These are phyloP conservation scores for Neodiprion virginianus DNA, from an alignment of 1,140 invertebrate genomes.

Conservation along the genomic window DNA sequence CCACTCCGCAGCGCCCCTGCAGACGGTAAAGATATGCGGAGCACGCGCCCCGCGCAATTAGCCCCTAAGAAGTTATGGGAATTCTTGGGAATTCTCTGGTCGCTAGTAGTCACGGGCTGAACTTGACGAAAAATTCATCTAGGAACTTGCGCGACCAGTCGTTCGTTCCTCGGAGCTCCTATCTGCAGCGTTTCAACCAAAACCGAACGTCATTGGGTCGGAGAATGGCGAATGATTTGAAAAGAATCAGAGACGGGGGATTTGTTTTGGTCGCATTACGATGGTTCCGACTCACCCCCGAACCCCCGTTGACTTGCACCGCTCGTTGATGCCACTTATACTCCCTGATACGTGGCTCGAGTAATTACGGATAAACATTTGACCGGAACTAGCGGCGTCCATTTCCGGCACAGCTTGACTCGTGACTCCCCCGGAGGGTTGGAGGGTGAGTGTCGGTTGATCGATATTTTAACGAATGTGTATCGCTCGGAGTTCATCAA, in stretches of 20 bases:
- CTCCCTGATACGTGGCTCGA: conserved; percentile 8
- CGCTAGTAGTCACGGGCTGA: neutral
- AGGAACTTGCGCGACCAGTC: too few species aligned
- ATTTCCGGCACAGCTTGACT: conserved; percentile 45
- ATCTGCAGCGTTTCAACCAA: too few species aligned
- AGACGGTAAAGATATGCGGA: conserved; percentile 19
- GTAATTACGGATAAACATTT: conserved; percentile 44
- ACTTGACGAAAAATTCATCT: neutral
- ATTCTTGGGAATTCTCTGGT: neutral
- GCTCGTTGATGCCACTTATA: neutral
- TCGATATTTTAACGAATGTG: conserved; percentile 32
- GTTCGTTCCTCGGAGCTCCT: too few species aligned
- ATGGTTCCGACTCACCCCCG: neutral
- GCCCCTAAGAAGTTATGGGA: neutral
- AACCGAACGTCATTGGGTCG: too few species aligned
- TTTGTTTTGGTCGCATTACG: too few species aligned
- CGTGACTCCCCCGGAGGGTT: conserved; percentile 28
- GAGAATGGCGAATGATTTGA: too few species aligned
- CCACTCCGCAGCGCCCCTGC: neutral
- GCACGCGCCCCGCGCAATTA: conserved; percentile 19
- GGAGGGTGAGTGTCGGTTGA: neutral
- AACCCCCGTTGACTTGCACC: neutral
- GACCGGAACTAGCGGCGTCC: conserved; percentile 39
- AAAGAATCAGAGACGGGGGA: too few species aligned
- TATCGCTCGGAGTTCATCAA: neutral